These are phyloP conservation scores for Pemphigus obesinymphae DNA, from an alignment of 1,140 invertebrate species.

Conservation along the genomic window DNA sequence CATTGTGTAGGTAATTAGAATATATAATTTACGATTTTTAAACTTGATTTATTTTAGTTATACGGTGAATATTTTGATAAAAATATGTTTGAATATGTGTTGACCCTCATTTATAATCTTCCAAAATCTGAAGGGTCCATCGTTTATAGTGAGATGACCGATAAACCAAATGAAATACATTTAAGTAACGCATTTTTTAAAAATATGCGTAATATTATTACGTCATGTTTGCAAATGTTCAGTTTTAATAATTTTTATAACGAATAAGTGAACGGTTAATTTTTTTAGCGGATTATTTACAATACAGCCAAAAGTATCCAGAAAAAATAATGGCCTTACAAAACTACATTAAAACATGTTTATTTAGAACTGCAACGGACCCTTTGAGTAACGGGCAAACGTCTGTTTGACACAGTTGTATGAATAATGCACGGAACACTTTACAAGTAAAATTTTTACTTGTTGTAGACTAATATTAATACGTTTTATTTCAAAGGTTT, in stretches of 20 bases:
- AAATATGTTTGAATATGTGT: slow-evolving; percentile 8
- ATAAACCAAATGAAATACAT: slow-evolving; percentile 12
- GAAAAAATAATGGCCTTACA: neutral
- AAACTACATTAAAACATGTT: neutral
- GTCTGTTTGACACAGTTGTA: too few relatives aligned
- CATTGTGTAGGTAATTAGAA: too few relatives aligned
- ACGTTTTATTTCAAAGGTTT: neutral
- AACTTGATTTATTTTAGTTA: neutral
- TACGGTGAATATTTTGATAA: slow-evolving; percentile 10
- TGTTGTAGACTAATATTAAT: slow-evolving; percentile 27
- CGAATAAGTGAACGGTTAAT: too few relatives aligned
- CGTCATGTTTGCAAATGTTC: too few relatives aligned
- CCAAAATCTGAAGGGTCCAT: slow-evolving; percentile 5
- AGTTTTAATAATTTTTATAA: too few relatives aligned
- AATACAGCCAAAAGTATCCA: neutral
- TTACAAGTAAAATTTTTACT: slow-evolving; percentile 7
- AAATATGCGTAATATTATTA: too few relatives aligned
- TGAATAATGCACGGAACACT: neutral
- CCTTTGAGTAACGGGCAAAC: neutral
- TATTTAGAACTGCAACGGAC: neutral
- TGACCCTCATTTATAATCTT: neutral
- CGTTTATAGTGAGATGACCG: neutral
- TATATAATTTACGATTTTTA: neutral
- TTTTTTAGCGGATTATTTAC: neutral
- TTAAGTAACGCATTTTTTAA: neutral